These are phyloP conservation scores for Pomacea canaliculata DNA, from an alignment of 2,888 invertebrate species.

Conservation along the genomic window DNA sequence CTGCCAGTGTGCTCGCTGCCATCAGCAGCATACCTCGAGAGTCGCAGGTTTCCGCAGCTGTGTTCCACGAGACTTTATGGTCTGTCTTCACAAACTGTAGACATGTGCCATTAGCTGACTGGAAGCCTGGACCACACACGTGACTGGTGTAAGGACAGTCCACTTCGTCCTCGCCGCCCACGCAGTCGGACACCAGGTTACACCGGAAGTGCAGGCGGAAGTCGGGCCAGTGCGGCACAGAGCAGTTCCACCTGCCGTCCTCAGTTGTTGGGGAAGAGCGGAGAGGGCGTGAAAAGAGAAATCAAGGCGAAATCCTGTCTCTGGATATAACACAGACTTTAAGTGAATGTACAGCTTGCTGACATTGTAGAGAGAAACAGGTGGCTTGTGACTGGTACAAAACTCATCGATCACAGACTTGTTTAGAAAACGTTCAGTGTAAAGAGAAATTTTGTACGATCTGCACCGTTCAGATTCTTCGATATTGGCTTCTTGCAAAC, in stretches of 20 bases:
- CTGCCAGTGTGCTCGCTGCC: no score
- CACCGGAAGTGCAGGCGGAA: slow-evolving; percentile 18
- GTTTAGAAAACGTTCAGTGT: no score
- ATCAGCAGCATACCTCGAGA: no score
- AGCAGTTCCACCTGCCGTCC: slow-evolving; percentile 13
- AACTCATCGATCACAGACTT: slow-evolving; percentile 3
- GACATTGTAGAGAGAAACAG: background rate
- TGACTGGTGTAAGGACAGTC: background rate
- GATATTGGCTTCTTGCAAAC: no score
- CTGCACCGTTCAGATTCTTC: no score
- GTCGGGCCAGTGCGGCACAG: slow-evolving; percentile 10
- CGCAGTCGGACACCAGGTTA: slow-evolving; percentile 14
- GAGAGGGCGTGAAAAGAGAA: slow-evolving; percentile 10
- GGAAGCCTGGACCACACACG: no score
- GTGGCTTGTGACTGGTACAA: background rate
- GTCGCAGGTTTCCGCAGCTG: no score
- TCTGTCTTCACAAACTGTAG: no score
- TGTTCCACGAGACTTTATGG: no score
- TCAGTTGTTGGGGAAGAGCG: background rate
- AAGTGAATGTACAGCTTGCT: background rate
- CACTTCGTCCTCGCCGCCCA: slow-evolving; percentile 10
- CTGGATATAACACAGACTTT: background rate
- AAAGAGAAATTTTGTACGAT: no score
- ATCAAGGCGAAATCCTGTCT: slow-evolving; percentile 12
- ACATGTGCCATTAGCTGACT: no score